Conservation (phyloP, 2,797 vertebrate genomes). For the Telmatherina bonti region DNA sequence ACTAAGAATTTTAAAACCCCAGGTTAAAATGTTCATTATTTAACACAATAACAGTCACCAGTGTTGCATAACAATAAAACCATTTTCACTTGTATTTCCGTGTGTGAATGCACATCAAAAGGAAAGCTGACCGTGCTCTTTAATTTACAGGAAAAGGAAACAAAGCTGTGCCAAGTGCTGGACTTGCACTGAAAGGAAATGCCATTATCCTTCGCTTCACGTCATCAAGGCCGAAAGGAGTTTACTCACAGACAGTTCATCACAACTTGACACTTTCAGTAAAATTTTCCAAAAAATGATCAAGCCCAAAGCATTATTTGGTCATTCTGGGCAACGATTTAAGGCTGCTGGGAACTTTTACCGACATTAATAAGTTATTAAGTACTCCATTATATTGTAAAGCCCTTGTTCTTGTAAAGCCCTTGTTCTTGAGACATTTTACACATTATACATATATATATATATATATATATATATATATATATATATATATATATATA, state of each 20-base stretch:
- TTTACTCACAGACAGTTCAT: slow-evolving; percentile 57
- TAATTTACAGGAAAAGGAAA: slow-evolving; percentile 64
- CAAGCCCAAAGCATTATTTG: not conserved
- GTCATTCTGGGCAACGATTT: not conserved
- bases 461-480: too few species aligned
- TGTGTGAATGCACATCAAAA: slow-evolving; percentile 23
- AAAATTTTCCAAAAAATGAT: slow-evolving; percentile 9
- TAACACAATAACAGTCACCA: not conserved
- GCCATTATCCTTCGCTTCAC: slow-evolving; percentile 63
- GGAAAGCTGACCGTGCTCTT: slow-evolving; percentile 29
- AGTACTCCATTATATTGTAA: too few species aligned
- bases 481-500: too few species aligned
- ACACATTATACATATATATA: too few species aligned
- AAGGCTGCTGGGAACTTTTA: not conserved
- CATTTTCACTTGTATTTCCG: slow-evolving; percentile 10
- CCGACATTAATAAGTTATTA: not conserved
- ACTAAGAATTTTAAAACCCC: too few species aligned
- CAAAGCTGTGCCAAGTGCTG: slow-evolving; percentile 56
- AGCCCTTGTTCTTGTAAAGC: too few species aligned
- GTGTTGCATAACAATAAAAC: slow-evolving; percentile 19
- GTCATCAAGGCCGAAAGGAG: slow-evolving; percentile 54
- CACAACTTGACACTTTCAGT: slow-evolving; percentile 20
- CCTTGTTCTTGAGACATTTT: too few species aligned
- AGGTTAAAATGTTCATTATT: not conserved
- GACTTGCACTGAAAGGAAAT: slow-evolving; percentile 68